Base-by-base conservation (phyloP, 2,797 vertebrate species). In the Cichlasoma orientale region DNA sequence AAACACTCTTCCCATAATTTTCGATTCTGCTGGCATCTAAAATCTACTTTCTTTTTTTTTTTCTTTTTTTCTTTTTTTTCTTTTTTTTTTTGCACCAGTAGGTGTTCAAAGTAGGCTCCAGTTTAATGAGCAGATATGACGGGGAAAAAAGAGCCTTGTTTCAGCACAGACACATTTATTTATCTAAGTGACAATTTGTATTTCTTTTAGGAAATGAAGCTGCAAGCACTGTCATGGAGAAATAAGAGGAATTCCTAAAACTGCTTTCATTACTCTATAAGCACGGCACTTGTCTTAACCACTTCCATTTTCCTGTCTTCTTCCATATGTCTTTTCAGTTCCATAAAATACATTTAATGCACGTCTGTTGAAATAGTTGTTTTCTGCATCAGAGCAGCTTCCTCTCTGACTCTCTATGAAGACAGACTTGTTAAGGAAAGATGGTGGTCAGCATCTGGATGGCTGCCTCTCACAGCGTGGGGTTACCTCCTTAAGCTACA, bases 341-440 rank as follows among this genome's bases (percentile, higher is more conserved):
- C 55, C 36, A n/a, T 33, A 29, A 73, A 77, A 58, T n/a, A 53
- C 19, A 19, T 52, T 23, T 10, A 31, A 7, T 7, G 9, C 19
- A 19, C 44, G 7, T 31, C 61, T 16, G 16, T 44, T 66, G 7
- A 73, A 53, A 63, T 57, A 21, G 21, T 33, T 75, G 58, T 23
- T 4, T 1, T 14, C 14, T 31, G 29, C 41, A 57, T 77, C 11
- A 80, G 75, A 83, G 47, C 50, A 1, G 33, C 33, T 54, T 77
- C 31, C 9, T 76, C 19, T 58, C 19, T 23, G 50, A 77, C 33
- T 70, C 33, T 91, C 27, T 73, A 90, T 91, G 82, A 84, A 50
- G 59, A 12, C 61, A 74, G 63, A 88, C 85, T 47, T 74, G 84
- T 90, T 88, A 82, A 52, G 78, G 74, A 52, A 80, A 82, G 38